Evolutionary conservation across 2,113 vertebrate species (phyloP), one percentile per base, ranked within the genome.

Genomic region (Sebastes schlegelii): DNA sequence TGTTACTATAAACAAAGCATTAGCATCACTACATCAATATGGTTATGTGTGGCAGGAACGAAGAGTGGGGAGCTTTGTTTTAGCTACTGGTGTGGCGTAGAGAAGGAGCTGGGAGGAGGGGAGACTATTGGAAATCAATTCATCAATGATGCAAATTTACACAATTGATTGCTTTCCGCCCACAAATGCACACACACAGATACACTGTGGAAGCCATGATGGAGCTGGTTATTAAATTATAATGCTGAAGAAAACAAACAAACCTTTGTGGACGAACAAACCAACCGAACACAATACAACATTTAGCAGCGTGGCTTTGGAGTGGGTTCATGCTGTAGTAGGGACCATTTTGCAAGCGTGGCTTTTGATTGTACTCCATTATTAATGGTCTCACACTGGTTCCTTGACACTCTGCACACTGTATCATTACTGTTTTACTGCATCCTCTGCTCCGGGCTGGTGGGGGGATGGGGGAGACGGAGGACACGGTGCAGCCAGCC

Each of bases 401-500:
- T 86, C 82, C 63, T 60, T 83, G 84, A 91, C 89, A 85, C 64
- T 26, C 80, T 23, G 72, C 84, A 71, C 88, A 79, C 86, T 87
- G 79, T 85, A 86, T 90, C 90, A 81, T 90, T 86, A 87, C 83
- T 88, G 63, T 83, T 91, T 91, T 76, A 89, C 68, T 83, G 85
- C 90, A 83, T 91, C 89, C 90, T 84, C 79, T 72, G 66, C 77
- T 69, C 26, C 58, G 14, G 76, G 86, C 80, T 57, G 84, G 45
- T 88, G 90, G 93, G 93, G 93, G 92, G 90, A 89, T 90, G 91
- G 90, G 90, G 78, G 34, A 76, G 54, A 77, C 63, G 4, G 73
- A 77, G 71, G 81, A 90, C 88, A 65, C 40, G 6, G 72, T 69
- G 68, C 79, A 86, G 82, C 60, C 85, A 68, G 67, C 46, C 73